Evolutionary conservation across 1,140 invertebrate species (phyloP).

Genomic region (Linepithema humile): DNA sequence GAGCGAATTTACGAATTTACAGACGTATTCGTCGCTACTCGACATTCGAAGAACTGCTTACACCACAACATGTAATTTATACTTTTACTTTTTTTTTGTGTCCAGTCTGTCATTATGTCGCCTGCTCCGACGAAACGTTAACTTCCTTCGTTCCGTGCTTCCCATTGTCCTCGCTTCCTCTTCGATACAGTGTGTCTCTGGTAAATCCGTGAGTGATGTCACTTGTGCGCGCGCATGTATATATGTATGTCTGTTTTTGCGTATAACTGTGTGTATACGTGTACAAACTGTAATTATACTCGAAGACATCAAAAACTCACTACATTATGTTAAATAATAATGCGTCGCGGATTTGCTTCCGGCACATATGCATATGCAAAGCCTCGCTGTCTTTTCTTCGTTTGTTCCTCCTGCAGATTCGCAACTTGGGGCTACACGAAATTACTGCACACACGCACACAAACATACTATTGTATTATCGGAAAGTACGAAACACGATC

Average conservation of each 20-base stretch:
- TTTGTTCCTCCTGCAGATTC: slow-evolving; percentile 18
- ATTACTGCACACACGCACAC: not conserved
- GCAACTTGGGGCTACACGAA: not conserved
- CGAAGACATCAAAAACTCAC: slow-evolving; percentile 85
- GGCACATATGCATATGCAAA: slow-evolving; percentile 26
- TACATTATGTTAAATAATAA: slow-evolving; percentile 83
- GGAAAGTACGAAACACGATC: not conserved
- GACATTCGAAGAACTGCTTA: slow-evolving; percentile 83
- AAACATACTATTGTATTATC: not conserved
- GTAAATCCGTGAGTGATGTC: slow-evolving; percentile 76
- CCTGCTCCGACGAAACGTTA: slow-evolving; percentile 56
- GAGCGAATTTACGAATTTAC: slow-evolving; percentile 78
- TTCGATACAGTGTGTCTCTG: slow-evolving; percentile 74
- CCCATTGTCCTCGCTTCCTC: slow-evolving; percentile 44
- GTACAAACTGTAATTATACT: slow-evolving; percentile 84
- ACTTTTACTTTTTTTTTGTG: slow-evolving; percentile 72
- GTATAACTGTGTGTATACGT: slow-evolving; percentile 76
- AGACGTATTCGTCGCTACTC: slow-evolving; percentile 80
- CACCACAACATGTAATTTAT: slow-evolving; percentile 82
- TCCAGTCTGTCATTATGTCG: slow-evolving; percentile 47
- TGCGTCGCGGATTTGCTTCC: slow-evolving; percentile 78
- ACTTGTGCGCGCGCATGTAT: slow-evolving; percentile 18
- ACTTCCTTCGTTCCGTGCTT: slow-evolving; percentile 46
- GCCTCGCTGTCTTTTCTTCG: not conserved
- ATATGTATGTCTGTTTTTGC: not conserved